Conservation (phyloP, 2,888 invertebrate species). For the Cephus pulcher region DNA sequence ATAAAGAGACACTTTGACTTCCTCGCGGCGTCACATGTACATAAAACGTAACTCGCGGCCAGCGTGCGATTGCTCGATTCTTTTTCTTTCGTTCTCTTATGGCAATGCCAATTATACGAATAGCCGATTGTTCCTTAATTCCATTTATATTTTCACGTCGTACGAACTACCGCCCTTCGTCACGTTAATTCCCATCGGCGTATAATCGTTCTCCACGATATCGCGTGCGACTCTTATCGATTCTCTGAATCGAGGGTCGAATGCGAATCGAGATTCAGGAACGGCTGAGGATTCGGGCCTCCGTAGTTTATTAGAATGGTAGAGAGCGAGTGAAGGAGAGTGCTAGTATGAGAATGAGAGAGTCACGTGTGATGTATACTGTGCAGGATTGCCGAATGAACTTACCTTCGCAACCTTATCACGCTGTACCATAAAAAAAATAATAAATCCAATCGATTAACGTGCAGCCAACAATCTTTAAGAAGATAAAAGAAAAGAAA, state of each 20-base stretch:
- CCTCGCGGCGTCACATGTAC: background rate
- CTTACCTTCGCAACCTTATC: background rate
- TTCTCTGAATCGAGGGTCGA: background rate
- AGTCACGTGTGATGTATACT: background rate
- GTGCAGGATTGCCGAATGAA: background rate
- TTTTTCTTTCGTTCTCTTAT: background rate
- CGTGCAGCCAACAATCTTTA: background rate
- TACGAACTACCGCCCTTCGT: background rate
- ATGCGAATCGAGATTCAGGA: background rate
- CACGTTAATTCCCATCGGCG: no score
- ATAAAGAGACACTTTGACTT: background rate
- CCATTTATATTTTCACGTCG: background rate
- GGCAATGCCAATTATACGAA: background rate
- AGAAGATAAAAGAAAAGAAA: background rate
- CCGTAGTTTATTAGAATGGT: background rate
- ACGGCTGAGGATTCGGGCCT: constrained; percentile 1
- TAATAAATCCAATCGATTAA: background rate
- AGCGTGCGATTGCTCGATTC: background rate
- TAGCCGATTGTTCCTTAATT: background rate
- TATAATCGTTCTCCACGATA: no score
- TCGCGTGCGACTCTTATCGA: no score
- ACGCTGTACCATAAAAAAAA: background rate
- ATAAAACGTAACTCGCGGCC: background rate
- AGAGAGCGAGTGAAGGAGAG: background rate
- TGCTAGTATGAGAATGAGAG: background rate